Evolutionary conservation across 1,140 invertebrate species (phyloP), one percentile per base, ranked within the genome.

Genomic region (Geopemphigus sp.): DNA sequence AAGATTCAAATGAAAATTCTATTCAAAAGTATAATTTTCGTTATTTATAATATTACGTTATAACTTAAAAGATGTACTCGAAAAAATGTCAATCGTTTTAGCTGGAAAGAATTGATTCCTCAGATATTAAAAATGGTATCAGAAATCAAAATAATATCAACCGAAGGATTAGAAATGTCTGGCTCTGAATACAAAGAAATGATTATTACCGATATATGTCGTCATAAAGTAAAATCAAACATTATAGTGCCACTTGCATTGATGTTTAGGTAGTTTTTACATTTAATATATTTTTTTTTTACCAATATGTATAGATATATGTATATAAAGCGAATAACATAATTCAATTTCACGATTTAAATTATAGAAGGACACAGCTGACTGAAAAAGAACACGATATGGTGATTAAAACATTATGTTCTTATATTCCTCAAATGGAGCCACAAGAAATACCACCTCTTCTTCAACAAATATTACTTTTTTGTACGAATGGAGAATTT

Each of bases 101-200:
- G 87, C 72, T 88, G 88, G 87, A 87, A 87, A 82, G 87, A 88
- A 54, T 74, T 88, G 12, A 66, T 88, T 6, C 87, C 88, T 56
- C 83, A 84, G 47, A 66, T 87, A 47, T 68, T 88, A 32, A 84
- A 85, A 83, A 81, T 85, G 17, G 61, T 88, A n/a, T 85, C 85
- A 66, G 85, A 85, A 64, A 85, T 87, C 81, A 86, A 87, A 76
- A 83, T 83, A 17, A 82, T 88, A 14, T 83, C 83, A 80, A 82
- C 85, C 68, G 84, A 83, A 82, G 86, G 86, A 39, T 81, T 81
- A 19, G 84, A 86, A 82, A 82, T 87, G 22, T 82, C 84, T 73
- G 87, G 87, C 6, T 61, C 68, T 22, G 85, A 87, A 80, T 88
- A 86, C 73, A 88, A 87, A 83, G 84, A 84, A 22, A 80, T 83